Base-by-base conservation (phyloP, 2,888 invertebrate species). In the Crocallis elinguaria region DNA sequence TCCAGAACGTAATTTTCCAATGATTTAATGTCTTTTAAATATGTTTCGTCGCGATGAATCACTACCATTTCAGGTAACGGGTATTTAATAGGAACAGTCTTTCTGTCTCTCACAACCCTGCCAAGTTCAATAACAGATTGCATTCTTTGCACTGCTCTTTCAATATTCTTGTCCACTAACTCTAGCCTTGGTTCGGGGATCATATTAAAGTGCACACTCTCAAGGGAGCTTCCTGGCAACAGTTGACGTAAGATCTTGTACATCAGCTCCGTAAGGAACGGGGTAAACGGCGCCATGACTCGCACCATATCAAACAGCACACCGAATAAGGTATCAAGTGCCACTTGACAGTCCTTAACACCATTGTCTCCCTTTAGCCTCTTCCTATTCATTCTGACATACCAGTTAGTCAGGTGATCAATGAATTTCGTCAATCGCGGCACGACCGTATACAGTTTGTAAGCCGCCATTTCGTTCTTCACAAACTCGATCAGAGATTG, bases 351-450 rank as follows among this genome's bases (percentile, higher is more conserved):
- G 75, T 99, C 98, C 21, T 94, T 92, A 1, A 92, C 78, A 0
- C 97, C 97, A 61, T 92, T 93, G 75, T 98, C 98, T 30, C 99
- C 99, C 92, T 99, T 99, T 56, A 99, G 94, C 43, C 99, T 93
- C 70, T 95, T 96, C 49, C 99, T 94, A 84, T 99, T 99, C 95
- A 99, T 96, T 60, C 99, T 93, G 21, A 99, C 98, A 82, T 99
- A 99, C 98, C 99, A 99, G 84, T 99, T 99, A 19, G 99, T 99
- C 2, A 99, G 93, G 77, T 99, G 97, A 77, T 99, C 99, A 64
- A 99, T 98, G 84, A 98, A 99, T 79, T 98, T 98, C 0, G 99
- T 96, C 32, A 99, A 90, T 46, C 95, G 93, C 0, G 99, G 98
- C 7, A 99, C 96, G 7, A 99, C 99, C 0, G 98, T 99, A 79